A percentile compares a stretch with the other conserved stretches of the same genome.
These are phyloP conservation scores for Lucilia sericata DNA, from an alignment of 1,140 invertebrate genomes.

Conservation along the genomic window DNA sequence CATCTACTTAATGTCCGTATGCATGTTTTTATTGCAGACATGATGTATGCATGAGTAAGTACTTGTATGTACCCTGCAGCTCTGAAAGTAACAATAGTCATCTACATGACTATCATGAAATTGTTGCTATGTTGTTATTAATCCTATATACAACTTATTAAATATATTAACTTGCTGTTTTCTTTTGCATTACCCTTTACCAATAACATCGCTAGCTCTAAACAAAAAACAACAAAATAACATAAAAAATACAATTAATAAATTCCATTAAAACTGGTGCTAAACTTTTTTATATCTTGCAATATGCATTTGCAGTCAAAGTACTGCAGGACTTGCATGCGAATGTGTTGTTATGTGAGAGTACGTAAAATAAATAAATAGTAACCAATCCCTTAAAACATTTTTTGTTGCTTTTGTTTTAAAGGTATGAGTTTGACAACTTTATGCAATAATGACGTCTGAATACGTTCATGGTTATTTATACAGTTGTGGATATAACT, in stretches of 20 bases:
- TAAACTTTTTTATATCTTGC: no score
- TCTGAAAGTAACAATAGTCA: no score
- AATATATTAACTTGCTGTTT: no score
- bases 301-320: no score
- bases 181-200: no score
- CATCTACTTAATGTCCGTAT: not conserved
- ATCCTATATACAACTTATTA: no score
- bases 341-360: not conserved
- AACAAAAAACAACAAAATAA: no score
- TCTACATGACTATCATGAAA: no score
- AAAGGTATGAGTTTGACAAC: not conserved
- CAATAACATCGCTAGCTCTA: no score
- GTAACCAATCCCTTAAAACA: not conserved
- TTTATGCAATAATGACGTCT: not conserved
- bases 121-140: no score
- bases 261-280: no score
- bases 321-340: not conserved
- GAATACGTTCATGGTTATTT: not conserved
- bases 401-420: not conserved
- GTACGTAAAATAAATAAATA: constrained; percentile 6
- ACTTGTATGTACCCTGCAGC: not conserved
- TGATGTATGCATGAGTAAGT: not conserved
- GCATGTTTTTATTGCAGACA: not conserved
- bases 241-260: no score
- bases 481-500: not conserved